These are phyloP conservation scores for Zaprionus ghesquierei DNA, from an alignment of 1,140 invertebrate genomes.

Conservation along the genomic window DNA sequence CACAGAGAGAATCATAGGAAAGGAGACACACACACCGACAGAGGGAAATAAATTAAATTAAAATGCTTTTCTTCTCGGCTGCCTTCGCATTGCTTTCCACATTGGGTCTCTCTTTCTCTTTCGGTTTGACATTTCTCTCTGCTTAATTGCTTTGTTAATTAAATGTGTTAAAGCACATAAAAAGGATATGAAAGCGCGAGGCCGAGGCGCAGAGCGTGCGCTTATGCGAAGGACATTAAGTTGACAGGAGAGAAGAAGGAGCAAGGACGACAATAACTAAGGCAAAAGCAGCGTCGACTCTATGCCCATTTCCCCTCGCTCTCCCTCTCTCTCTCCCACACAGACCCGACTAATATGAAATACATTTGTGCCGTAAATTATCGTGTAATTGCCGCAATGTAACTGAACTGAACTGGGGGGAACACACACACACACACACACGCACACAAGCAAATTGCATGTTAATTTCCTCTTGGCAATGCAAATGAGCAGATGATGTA, in stretches of 20 bases:
- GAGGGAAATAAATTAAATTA: slow-evolving; percentile 69
- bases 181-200: slow-evolving; percentile 65
- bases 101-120: slow-evolving; percentile 36
- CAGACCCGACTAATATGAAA: slow-evolving; percentile 58
- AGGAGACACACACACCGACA: slow-evolving; percentile 3
- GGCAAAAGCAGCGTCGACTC: neutral
- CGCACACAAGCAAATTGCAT: slow-evolving; percentile 50
- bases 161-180: slow-evolving; percentile 72
- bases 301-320: neutral
- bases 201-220: slow-evolving; percentile 12
- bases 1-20: slow-evolving; percentile 1
- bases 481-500: slow-evolving; percentile 62
- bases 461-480: slow-evolving; percentile 54
- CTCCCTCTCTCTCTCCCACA: neutral
- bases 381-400: slow-evolving; percentile 55
- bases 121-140: slow-evolving; percentile 66
- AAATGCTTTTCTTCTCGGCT: slow-evolving; percentile 54
- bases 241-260: slow-evolving; percentile 52
- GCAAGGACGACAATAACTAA: neutral
- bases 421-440: slow-evolving; percentile 3
- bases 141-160: slow-evolving; percentile 81
- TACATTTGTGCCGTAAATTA: slow-evolving; percentile 71
- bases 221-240: slow-evolving; percentile 72
- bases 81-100: slow-evolving; percentile 1
- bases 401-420: slow-evolving; percentile 6